phyloP scores from a whole-genome alignment of 1,140 invertebrate species.

The Drepana arcuata region DNA sequence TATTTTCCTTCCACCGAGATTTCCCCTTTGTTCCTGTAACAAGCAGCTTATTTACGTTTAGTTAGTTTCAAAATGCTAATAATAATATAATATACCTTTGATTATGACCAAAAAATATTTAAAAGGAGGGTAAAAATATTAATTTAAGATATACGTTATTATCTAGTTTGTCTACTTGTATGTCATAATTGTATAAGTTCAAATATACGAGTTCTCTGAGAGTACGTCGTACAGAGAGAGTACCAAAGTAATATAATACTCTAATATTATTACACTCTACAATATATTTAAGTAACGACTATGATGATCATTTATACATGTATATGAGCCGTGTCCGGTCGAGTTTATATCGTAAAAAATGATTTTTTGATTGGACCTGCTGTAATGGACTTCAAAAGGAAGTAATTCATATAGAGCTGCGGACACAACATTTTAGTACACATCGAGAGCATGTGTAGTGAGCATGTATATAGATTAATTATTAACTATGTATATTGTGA shows the following conservation, averaged over 20 bases:
- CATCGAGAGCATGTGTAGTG: too few species aligned
- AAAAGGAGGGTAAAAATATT: not conserved
- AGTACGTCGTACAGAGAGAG: too few species aligned
- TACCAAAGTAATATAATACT: too few species aligned
- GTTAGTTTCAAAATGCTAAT: too few species aligned
- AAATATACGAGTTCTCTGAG: too few species aligned
- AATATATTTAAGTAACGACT: too few species aligned
- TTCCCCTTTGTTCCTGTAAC: constrained; percentile 31
- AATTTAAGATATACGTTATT: not conserved
- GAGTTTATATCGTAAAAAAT: constrained; percentile 65
- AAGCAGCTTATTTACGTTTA: constrained; percentile 22
- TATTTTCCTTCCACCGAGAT: constrained; percentile 16
- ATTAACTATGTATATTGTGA: too few species aligned
- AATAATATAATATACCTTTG: too few species aligned
- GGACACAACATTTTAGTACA: too few species aligned
- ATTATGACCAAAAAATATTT: too few species aligned
- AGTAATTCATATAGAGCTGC: constrained; percentile 32
- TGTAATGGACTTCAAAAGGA: constrained; percentile 44
- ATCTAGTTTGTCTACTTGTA: not conserved
- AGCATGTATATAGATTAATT: too few species aligned
- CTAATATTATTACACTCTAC: too few species aligned
- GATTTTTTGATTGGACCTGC: constrained; percentile 66
- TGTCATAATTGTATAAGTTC: not conserved
- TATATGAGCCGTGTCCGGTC: constrained; percentile 53
- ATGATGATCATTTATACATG: constrained; percentile 47